phyloP scores from a whole-genome alignment of 2,797 vertebrate genomes.

The Typhlichthys subterraneus region DNA sequence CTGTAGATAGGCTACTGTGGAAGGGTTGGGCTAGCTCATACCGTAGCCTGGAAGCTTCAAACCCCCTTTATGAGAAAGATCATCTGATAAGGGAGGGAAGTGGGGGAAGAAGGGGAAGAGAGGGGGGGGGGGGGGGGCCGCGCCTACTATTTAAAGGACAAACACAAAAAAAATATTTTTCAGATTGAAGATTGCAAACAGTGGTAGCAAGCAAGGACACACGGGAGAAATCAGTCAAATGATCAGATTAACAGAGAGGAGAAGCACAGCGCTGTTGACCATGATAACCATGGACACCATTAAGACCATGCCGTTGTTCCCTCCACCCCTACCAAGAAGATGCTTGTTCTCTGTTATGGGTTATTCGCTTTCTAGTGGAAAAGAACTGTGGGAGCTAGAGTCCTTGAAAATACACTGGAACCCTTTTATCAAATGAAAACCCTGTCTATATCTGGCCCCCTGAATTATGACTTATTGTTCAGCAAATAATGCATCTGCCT shows the following conservation, averaged over 20 bases:
- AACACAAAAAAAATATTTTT: slow-evolving; percentile 41
- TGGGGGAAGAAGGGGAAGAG: slow-evolving; percentile 10
- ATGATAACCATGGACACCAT: slow-evolving; percentile 27
- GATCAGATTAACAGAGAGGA: slow-evolving; percentile 53
- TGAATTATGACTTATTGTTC: slow-evolving; percentile 74
- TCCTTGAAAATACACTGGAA: slow-evolving; percentile 65
- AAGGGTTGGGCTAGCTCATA: slow-evolving; percentile 38
- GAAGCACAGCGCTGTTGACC: slow-evolving; percentile 43
- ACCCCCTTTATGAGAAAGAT: slow-evolving; percentile 39
- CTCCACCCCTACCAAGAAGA: slow-evolving; percentile 36
- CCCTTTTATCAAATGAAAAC: slow-evolving; percentile 59
- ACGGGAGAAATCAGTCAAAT: slow-evolving; percentile 52
- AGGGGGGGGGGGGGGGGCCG: not conserved
- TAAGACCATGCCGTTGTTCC: slow-evolving; percentile 36
- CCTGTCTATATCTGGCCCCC: slow-evolving; percentile 44
- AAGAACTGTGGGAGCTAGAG: slow-evolving; percentile 44
- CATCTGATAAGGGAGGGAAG: slow-evolving; percentile 61
- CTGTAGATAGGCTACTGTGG: slow-evolving; percentile 33
- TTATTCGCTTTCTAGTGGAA: slow-evolving; percentile 71
- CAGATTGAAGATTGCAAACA: slow-evolving; percentile 53
- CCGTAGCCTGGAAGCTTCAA: slow-evolving; percentile 33
- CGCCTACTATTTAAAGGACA: slow-evolving; percentile 39
- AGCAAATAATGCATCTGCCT: slow-evolving; percentile 64
- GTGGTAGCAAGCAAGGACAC: slow-evolving; percentile 22
- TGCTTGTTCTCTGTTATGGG: slow-evolving; percentile 38